Base-by-base conservation (phyloP, 1,140 invertebrate genomes). In the Trichonephila clavipes region DNA sequence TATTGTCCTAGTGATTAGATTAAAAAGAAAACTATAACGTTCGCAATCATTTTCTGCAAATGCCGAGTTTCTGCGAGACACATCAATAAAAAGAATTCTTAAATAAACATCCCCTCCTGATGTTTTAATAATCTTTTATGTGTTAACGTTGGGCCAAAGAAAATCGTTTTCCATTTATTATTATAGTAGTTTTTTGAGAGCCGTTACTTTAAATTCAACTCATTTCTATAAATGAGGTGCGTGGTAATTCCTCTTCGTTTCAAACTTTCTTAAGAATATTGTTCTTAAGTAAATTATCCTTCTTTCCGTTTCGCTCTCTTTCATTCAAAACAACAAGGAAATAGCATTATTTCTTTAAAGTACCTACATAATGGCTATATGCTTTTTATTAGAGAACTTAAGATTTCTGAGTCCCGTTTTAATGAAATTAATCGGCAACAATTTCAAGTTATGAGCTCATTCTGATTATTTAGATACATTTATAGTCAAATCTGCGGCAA, bases 61-160 rank as follows among this genome's bases (percentile, higher is more conserved):
- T 69, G 24, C n/a, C n/a, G 1, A 69, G 66, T 24, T 69, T 24
- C 24, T 24, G n/a, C n/a, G 10, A 28, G 66, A 69, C n/a, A 69
- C n/a, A 24, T 69, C 66, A 69, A 69, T 69, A 28, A 69, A 28
- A 69, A n/a, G 66, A 24, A 69, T 69, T 69, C 66, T 69, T 69
- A 69, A 69, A 69, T 69, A 69, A 69, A 69, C 24, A 69, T 69
- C 66, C 24, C 8, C 24, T 24, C 14, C 21, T 69, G 66, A 24
- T 69, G 24, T 69, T 69, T 69, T 69, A 69, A 69, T 69, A 24
- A 69, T 69, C 66, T 69, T 12, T 69, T 24, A 24, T 69, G n/a
- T 69, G n/a, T 69, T 21, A 69, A 69, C n/a, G n/a, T 28, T 28
- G n/a, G 10, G n/a, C 66, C 21, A 28, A 28, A 69, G 66, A 12